Conservation (phyloP, 2,113 vertebrate genomes). For the Trematomus loennbergii region DNA sequence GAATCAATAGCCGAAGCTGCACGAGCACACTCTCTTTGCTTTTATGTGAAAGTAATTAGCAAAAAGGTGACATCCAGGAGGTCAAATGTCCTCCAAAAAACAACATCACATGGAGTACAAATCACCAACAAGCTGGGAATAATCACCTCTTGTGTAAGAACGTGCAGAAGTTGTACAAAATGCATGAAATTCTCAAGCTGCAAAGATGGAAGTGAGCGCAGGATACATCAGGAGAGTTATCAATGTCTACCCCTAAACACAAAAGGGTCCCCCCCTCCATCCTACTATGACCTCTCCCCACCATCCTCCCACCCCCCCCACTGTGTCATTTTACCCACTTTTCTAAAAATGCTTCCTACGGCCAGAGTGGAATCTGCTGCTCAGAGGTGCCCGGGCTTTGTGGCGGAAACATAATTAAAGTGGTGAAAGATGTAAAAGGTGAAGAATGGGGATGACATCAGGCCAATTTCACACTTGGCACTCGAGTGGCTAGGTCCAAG, state of each 20-base stretch:
- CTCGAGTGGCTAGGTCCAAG: conserved; percentile 94
- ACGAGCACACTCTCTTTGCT: conserved; percentile 33
- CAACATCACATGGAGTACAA: neutral
- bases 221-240: conserved; percentile 72
- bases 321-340: conserved; percentile 89
- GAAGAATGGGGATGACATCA: conserved; percentile 99
- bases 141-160: neutral
- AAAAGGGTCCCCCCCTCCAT: conserved; percentile 71
- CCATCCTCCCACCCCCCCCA: conserved; percentile 85
- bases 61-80: conserved; percentile 33
- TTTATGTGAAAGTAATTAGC: conserved; percentile 36
- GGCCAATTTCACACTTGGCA: conserved; percentile 99
- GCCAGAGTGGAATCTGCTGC: conserved; percentile 97
- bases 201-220: conserved; percentile 61
- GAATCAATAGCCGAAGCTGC: conserved; percentile 46
- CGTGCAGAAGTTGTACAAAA: conserved; percentile 11
- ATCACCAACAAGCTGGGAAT: conserved; percentile 11
- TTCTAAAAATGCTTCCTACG: conserved; percentile 95
- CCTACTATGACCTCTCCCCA: conserved; percentile 76
- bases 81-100: neutral
- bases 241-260: conserved; percentile 71
- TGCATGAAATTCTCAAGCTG: conserved; percentile 25
- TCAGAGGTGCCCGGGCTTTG: conserved; percentile 89
- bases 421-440: conserved; percentile 97
- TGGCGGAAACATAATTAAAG: conserved; percentile 98